These are phyloP conservation scores for Mugil cephalus DNA, from an alignment of 2,113 vertebrate genomes.

Conservation along the genomic window DNA sequence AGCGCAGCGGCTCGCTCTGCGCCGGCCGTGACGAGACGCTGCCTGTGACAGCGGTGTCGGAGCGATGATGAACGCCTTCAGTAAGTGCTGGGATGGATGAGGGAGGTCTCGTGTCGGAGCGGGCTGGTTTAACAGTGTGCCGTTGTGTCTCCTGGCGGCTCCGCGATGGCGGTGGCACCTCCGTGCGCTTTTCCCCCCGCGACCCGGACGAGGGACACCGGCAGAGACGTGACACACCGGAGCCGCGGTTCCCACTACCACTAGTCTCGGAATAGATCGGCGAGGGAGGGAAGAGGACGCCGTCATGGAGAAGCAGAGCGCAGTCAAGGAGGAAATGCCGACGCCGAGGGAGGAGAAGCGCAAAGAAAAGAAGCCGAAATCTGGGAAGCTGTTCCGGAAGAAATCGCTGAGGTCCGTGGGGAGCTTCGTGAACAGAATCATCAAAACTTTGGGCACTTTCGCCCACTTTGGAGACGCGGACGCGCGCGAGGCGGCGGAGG, in stretches of 20 bases:
- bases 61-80: constrained; percentile 59
- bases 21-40: constrained; percentile 35
- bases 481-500: constrained; percentile 77
- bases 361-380: constrained; percentile 77
- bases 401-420: constrained; percentile 86
- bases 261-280: constrained; percentile 6
- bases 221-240: constrained; percentile 52
- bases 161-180: constrained; percentile 68
- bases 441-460: constrained; percentile 86
- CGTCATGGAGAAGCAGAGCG: constrained; percentile 66
- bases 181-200: constrained; percentile 49
- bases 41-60: constrained; percentile 21
- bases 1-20: constrained; percentile 34
- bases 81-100: constrained; percentile 68
- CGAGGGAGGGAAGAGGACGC: constrained; percentile 3
- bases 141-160: constrained; percentile 53
- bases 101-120: constrained; percentile 44
- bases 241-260: constrained; percentile 29
- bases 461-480: constrained; percentile 80
- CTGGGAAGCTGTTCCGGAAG: constrained; percentile 81
- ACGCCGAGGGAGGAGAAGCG: constrained; percentile 70
- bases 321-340: constrained; percentile 50
- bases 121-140: constrained; percentile 38
- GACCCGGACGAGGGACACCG: constrained; percentile 47
- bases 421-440: constrained; percentile 84